phyloP scores from a whole-genome alignment of 1,140 invertebrate genomes.

The Thaumetopoea pityocampa region DNA sequence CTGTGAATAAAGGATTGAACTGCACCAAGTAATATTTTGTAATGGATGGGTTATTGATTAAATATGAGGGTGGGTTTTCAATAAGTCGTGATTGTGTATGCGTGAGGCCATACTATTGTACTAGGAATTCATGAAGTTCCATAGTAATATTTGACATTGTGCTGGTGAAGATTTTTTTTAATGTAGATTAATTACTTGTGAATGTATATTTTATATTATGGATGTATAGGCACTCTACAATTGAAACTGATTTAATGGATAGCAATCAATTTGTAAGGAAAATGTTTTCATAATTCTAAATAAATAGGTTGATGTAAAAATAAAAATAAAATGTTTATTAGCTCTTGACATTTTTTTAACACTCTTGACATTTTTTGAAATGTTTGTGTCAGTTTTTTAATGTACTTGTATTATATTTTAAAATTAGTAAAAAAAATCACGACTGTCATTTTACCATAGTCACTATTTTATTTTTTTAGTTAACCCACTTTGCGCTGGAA shows the following conservation, averaged over 20 bases:
- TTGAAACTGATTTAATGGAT: conserved; percentile 29
- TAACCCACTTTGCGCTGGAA: too few species aligned
- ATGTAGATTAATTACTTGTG: too few species aligned
- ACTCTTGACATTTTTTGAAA: conserved; percentile 37
- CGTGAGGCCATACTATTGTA: conserved; percentile 53
- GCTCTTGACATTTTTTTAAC: conserved; percentile 61
- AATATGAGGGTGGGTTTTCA: too few species aligned
- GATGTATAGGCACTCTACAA: conserved; percentile 14
- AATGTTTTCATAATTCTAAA: conserved; percentile 33
- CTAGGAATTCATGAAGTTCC: conserved; percentile 45
- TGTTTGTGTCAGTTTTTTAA: conserved; percentile 53
- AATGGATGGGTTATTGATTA: conserved; percentile 40
- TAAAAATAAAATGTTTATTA: conserved; percentile 33
- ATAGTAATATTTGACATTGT: conserved; percentile 35
- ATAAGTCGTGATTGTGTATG: conserved; percentile 54
- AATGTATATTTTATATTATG: not conserved
- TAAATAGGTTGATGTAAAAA: conserved; percentile 42
- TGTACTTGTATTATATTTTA: conserved; percentile 36
- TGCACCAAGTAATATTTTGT: conserved; percentile 35
- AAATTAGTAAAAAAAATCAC: conserved; percentile 21
- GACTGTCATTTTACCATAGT: too few species aligned
- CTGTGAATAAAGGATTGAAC: conserved; percentile 36
- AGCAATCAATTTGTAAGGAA: conserved; percentile 40
- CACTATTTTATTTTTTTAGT: too few species aligned
- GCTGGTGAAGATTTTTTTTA: too few species aligned